Evolutionary conservation across 2,113 vertebrate species (phyloP).

Genomic region (Oreocharis arfaki): DNA sequence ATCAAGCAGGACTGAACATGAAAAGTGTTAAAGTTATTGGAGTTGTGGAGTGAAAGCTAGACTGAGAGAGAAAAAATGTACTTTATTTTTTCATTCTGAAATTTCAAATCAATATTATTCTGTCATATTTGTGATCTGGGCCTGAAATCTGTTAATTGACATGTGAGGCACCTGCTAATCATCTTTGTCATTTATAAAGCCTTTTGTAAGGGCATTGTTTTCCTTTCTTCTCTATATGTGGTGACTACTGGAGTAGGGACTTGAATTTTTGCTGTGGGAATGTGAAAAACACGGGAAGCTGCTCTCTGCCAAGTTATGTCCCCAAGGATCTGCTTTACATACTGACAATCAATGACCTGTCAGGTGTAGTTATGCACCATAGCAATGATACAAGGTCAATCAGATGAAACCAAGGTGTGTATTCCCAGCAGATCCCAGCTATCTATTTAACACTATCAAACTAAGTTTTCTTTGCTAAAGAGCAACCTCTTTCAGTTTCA

Average conservation of each 20-base stretch:
- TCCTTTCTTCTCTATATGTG: neutral
- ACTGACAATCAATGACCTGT: conserved; percentile 33
- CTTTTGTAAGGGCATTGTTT: neutral
- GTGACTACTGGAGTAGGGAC: neutral
- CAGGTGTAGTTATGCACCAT: conserved; percentile 24
- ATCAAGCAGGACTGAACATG: neutral
- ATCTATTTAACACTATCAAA: conserved; percentile 31
- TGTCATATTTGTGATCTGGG: neutral
- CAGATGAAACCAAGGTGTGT: conserved; percentile 29
- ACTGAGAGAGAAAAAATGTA: neutral
- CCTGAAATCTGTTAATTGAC: neutral
- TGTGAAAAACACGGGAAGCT: neutral
- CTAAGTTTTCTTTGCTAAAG: neutral
- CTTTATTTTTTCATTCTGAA: neutral
- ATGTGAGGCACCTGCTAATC: neutral
- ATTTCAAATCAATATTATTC: neutral
- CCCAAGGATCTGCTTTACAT: conserved; percentile 7
- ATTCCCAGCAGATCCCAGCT: conserved; percentile 21
- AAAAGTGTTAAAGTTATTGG: neutral
- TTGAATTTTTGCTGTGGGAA: conserved; percentile 15
- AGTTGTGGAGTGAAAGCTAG: neutral
- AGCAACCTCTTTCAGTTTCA: neutral
- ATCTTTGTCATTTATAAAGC: neutral
- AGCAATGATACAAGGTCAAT: conserved; percentile 35
- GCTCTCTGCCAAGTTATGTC: conserved; percentile 15